Evolutionary conservation across 2,113 vertebrate genomes (phyloP).

Genomic region (Neofelis nebulosa): DNA sequence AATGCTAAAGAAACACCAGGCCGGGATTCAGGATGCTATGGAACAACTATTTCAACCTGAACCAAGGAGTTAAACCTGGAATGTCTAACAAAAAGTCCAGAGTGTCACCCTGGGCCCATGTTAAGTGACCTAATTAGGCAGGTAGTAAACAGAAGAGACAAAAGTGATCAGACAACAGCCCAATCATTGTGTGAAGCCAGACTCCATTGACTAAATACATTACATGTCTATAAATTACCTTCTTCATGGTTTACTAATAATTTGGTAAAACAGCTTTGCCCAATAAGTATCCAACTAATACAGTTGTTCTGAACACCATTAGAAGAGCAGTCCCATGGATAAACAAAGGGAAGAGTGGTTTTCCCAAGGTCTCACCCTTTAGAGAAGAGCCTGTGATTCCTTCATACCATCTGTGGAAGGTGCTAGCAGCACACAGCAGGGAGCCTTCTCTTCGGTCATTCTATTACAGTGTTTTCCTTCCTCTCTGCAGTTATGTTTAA

Average conservation of each 20-base stretch:
- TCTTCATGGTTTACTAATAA: neutral
- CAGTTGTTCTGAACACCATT: neutral
- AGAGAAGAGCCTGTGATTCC: neutral
- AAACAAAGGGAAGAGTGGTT: neutral
- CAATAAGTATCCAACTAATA: neutral
- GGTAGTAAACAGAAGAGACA: neutral
- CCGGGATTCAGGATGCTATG: neutral
- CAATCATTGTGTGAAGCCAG: neutral
- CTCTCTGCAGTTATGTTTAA: neutral
- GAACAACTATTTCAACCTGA: neutral
- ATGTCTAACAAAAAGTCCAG: neutral
- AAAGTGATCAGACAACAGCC: neutral
- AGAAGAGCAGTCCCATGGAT: neutral
- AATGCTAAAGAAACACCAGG: neutral
- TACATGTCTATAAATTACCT: neutral
- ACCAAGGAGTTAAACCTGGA: neutral
- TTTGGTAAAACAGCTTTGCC: conserved; percentile 1
- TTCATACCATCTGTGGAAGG: neutral
- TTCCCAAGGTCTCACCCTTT: neutral
- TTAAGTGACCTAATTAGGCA: neutral
- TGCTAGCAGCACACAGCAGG: neutral
- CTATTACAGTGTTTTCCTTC: neutral
- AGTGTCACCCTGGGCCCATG: neutral
- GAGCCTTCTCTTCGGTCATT: neutral
- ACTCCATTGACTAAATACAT: neutral